phyloP scores from a whole-genome alignment of 2,113 vertebrate species.

The Forbesichthys agassizii region DNA sequence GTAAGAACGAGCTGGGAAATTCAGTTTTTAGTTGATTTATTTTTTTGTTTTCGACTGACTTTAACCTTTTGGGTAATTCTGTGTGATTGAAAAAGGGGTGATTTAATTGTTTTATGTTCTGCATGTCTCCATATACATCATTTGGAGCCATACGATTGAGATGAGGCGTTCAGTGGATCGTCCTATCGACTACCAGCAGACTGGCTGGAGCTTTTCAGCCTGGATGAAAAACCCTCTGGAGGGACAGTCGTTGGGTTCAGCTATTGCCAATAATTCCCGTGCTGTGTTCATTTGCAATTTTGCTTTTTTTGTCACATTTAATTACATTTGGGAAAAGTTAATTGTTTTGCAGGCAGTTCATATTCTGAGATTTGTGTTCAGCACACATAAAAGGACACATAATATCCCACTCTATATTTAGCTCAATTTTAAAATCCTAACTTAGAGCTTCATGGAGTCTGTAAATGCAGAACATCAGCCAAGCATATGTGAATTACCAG shows the following conservation, averaged over 20 bases:
- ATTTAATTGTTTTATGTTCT: constrained; percentile 19
- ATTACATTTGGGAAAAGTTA: constrained; percentile 62
- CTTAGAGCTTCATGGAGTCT: too few relatives aligned
- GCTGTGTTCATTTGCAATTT: constrained; percentile 49
- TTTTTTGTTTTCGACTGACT: constrained; percentile 6
- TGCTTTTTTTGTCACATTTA: constrained; percentile 63
- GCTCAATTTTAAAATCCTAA: too few relatives aligned
- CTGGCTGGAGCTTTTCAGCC: constrained; percentile 41
- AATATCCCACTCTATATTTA: not conserved
- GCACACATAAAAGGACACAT: not conserved
- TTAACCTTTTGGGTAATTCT: constrained; percentile 19
- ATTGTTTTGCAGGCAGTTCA: constrained; percentile 45
- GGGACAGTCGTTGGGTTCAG: constrained; percentile 24
- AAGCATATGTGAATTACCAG: too few relatives aligned
- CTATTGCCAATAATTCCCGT: constrained; percentile 34
- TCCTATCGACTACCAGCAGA: constrained; percentile 58
- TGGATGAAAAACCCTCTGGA: constrained; percentile 28
- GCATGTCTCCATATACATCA: constrained; percentile 19
- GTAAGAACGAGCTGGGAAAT: too few relatives aligned
- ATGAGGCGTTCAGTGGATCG: constrained; percentile 50
- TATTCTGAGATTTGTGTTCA: constrained; percentile 33
- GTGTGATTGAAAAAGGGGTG: constrained; percentile 18
- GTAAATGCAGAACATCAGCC: too few relatives aligned
- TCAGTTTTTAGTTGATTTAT: constrained; percentile 5
- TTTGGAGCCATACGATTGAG: constrained; percentile 13